Evolutionary conservation across 2,797 vertebrate species (phyloP), one percentile per base, ranked within the genome.

Genomic region (Nannoperca australis): DNA sequence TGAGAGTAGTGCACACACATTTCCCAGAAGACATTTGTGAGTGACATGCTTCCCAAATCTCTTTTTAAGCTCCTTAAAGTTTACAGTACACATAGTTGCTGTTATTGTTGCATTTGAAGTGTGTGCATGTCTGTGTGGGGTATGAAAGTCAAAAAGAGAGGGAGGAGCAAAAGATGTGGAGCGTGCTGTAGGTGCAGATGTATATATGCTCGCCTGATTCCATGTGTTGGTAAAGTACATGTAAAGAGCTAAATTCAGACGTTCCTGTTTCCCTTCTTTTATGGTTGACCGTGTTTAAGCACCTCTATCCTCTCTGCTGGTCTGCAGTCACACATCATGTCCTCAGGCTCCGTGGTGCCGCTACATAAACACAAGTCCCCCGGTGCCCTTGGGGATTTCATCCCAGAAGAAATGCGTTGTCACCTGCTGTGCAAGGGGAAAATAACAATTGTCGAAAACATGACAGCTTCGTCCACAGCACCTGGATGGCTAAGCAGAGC

Each of bases 381-480:
- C 44, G 7, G 73, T 77, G 87, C 88, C 82, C 27, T 13, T 70
- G 77, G 90, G 87, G 88, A 89, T 87, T 86, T 93, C 82, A 88
- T 90, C 91, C 94, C 92, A 87, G 82, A 83, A 90, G 93, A 91
- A 91, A 91, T 88, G 78, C 30, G 54, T 77, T 86, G 87, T 92
- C 92, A 93, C 89, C 92, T 91, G 90, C 92, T 86, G 84, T 76
- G 88, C 84, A 85, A 80, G 64, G 86, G 90, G 89, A 93, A 94
- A 94, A 94, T 92, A 94, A 92, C 92, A 92, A 86, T 82, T 68
- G 88, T 78, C 7, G 73, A 90, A 91, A 93, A 89, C 89, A 91
- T 85, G 91, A 89, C 89, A 86, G 83, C 80, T 84, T 62, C 27
- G 61, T 88, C 76, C 81, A 62, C 76, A 61, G 70, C 76, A 67